Evolutionary conservation across 2,113 vertebrate species (phyloP), one percentile per base, ranked within the genome.

Genomic region (Acanthochromis polyacanthus): DNA sequence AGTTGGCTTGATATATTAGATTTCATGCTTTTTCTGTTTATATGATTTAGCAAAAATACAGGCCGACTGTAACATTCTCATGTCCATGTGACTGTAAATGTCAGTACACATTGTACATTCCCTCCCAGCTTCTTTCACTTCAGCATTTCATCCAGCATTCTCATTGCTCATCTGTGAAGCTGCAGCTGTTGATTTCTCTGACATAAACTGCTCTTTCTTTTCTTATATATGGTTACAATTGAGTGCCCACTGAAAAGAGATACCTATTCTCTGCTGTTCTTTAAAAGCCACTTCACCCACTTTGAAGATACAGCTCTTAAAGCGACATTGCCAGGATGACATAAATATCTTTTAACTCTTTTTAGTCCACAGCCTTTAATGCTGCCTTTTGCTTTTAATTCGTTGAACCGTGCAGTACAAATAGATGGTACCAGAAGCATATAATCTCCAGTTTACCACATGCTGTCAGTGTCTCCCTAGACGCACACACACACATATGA

Each of bases 21-120:
- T 89, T 88, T 89, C 43, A 86, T 59, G 56, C 72, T 74, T 71
- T 20, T 75, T 60, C 64, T 75, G 48, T 75, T 75, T 40, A 83
- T 83, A 60, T 81, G 82, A 84, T 75, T 61, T 19, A 62, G 65
- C 20, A 57, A 25, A 61, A 40, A 77, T 38, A 56, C 56, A 55
- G 36, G 23, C 52, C 70, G 30, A 56, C 72, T 76, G 72, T 69
- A 43, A 5, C 63, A 16, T 43, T 64, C 38, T 79, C 9, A 1
- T 14, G 40, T 61, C 59, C 50, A 67, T 75, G 72, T 71, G 81
- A 79, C 71, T 72, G 53, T 77, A 40, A 71, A 71, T 67, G 73
- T 48, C 52, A 53, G 45, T 12, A 61, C 32, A 68, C 20, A 15
- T 40, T 43, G 4, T 30, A 15, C 36, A 46, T 22, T 46, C 14